Evolutionary conservation across 2,797 vertebrate species (phyloP).

Genomic region (Chrysocyon brachyurus): DNA sequence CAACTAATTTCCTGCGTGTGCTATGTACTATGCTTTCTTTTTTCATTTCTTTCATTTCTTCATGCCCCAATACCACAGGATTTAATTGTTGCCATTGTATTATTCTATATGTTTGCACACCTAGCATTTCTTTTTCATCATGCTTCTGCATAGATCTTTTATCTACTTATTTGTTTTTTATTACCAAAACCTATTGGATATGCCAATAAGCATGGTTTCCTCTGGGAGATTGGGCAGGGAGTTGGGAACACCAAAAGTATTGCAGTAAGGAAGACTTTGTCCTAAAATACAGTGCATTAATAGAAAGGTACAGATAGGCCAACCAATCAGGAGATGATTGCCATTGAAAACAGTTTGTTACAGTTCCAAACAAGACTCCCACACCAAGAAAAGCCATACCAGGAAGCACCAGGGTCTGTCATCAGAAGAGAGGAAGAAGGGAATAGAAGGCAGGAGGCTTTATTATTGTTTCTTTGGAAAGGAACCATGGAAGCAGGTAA

Average conservation of each 20-base stretch:
- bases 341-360: neutral
- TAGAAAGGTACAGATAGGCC: neutral
- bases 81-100: neutral
- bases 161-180: neutral
- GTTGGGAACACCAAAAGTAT: neutral
- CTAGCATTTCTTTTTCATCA: neutral
- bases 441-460: neutral
- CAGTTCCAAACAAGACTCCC: neutral
- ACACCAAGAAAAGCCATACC: too few species aligned
- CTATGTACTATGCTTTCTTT: neutral
- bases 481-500: neutral
- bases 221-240: neutral
- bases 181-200: neutral
- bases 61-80: too few species aligned
- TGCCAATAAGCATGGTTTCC: neutral
- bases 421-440: neutral
- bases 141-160: neutral
- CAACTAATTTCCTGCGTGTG: neutral
- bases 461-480: neutral
- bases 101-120: neutral
- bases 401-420: neutral
- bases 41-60: neutral
- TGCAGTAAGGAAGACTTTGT: neutral
- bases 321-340: neutral
- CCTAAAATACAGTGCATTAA: neutral